Percentiles rank a stretch among this genome's conserved stretches.
Conservation (phyloP, 2,113 vertebrate species). For the Lota lota region DNA sequence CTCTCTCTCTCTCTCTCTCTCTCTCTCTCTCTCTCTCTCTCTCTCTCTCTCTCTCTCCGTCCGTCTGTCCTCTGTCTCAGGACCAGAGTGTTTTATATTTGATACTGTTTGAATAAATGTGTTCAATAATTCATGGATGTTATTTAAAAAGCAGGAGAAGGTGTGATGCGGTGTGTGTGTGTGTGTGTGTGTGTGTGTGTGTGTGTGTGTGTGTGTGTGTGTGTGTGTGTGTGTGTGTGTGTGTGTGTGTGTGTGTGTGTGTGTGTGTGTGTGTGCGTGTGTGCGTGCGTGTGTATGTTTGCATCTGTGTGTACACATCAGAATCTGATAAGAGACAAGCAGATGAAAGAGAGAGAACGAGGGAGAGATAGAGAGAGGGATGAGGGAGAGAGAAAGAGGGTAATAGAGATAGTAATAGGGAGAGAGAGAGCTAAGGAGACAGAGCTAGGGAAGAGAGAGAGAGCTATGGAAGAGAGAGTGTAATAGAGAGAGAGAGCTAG, state of each 20-base stretch:
- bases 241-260: not conserved
- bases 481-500: no score
- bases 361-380: no score
- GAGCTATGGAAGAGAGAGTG: constrained; percentile 15
- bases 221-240: constrained; percentile 3
- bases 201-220: not conserved
- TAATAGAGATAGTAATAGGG: no score
- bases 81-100: constrained; percentile 55
- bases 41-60: no score
- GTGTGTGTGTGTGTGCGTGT: not conserved
- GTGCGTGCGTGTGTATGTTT: constrained; percentile 8
- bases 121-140: constrained; percentile 68
- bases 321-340: constrained; percentile 81
- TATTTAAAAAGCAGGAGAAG: constrained; percentile 45
- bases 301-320: constrained; percentile 69
- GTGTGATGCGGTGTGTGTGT: not conserved
- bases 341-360: no score
- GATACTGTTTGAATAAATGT: constrained; percentile 71
- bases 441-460: constrained; percentile 21
- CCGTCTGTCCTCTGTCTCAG: no score
- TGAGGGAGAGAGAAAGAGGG: no score
- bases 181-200: constrained; percentile 3
- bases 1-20: not conserved
- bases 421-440: constrained; percentile 28
- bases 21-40: not conserved